Base-by-base conservation (phyloP, 2,797 vertebrate species). In the Dermochelys coriacea region DNA sequence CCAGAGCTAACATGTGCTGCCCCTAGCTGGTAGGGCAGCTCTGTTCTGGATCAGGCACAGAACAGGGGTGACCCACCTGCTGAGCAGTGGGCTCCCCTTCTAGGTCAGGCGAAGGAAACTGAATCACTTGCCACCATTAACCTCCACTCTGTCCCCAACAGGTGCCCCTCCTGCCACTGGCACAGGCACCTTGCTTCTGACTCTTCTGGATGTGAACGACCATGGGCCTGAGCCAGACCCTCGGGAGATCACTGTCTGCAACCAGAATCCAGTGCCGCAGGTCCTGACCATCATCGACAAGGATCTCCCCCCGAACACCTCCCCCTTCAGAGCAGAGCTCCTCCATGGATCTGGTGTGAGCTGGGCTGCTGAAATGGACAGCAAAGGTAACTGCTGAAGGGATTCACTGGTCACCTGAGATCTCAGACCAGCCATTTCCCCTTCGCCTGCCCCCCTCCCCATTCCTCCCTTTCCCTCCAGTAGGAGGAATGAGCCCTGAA, bases 131-230 rank as follows among this genome's bases (percentile, higher is more conserved):
- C 52, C 23, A 8, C 52, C 21, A 54, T 21, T 54, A 21, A 37
- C n/a, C 34, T 12, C 29, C 49, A 47, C 45, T 0, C 9, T 51
- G 34, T 54, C 50, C 61, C 4, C 21, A 34, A 93, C 96, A 99
- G 99, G 98, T 81, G 91, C 55, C 0, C 92, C 98, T 29, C 93
- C 98, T 5, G 98, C 98, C 47, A 99, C 99, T 0, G 99, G 99
- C 93, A 99, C 99, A 0, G 99, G 99, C 27, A 99, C 99, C 1
- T 98, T 99, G 80, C 50, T 98, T 4, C 97, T 99, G 49, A 31
- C 97, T 1, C 97, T 99, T 27, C 61, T 95, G 34, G 99, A 99
- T 1, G 98, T 99, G 75, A 99, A 99, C 0, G 99, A 99, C 98
- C 99, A 99, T 0, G 97, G 97, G 15, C 99, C 99, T 0, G 90